phyloP scores from a whole-genome alignment of 2,797 vertebrate species.

The Falco berigora region DNA sequence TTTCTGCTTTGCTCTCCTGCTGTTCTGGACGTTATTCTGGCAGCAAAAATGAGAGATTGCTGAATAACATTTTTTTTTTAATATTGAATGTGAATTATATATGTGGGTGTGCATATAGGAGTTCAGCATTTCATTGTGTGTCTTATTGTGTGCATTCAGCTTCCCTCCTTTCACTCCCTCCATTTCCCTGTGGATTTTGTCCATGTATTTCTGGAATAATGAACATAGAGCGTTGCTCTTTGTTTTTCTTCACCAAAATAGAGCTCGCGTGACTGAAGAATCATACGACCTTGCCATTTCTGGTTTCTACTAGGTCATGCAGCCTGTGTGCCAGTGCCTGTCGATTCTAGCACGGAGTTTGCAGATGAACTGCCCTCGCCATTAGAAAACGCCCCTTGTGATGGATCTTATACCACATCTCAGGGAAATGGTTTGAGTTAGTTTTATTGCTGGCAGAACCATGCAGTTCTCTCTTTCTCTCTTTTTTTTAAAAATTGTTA shows the following conservation, averaged over 20 bases:
- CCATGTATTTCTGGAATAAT: neutral
- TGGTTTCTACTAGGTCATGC: neutral
- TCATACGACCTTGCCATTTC: neutral
- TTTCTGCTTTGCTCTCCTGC: neutral
- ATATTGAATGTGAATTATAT: neutral
- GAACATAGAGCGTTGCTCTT: neutral
- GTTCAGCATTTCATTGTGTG: neutral
- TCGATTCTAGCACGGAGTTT: neutral
- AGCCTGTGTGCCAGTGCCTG: neutral
- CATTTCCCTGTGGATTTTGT: neutral
- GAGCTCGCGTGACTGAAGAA: neutral
- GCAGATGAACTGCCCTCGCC: neutral
- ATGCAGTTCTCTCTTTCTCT: fast-evolving
- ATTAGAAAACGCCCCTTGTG: neutral
- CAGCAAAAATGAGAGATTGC: neutral
- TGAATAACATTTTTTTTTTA: neutral
- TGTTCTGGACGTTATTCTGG: neutral
- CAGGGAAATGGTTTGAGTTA: neutral
- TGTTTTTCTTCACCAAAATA: neutral
- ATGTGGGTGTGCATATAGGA: neutral
- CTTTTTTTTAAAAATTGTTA: too few species aligned
- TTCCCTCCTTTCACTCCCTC: neutral
- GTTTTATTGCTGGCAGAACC: neutral
- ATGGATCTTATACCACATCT: neutral
- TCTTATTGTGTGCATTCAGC: neutral